Evolutionary conservation across 1,140 invertebrate genomes (phyloP).

Genomic region (Ips nitidus): DNA sequence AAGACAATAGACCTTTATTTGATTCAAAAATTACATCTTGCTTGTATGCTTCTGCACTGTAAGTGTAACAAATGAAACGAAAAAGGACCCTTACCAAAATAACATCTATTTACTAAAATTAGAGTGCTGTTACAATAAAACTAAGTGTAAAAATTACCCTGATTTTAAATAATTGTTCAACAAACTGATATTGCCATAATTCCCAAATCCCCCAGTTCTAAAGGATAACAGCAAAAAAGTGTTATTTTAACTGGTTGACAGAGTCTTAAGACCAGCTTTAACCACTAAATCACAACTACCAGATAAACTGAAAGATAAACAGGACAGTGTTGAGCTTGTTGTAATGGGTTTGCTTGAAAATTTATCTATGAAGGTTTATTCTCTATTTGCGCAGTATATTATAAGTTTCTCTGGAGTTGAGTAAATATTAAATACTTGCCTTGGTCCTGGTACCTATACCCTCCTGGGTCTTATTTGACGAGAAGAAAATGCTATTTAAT

Average conservation of each 20-base stretch:
- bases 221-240: background rate
- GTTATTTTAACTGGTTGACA: conserved; percentile 2
- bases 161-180: too few species aligned
- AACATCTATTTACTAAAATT: too few species aligned
- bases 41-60: too few species aligned
- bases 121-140: too few species aligned
- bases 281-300: background rate
- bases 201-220: too few species aligned
- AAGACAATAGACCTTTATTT: too few species aligned
- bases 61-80: too few species aligned
- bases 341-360: background rate
- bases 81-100: too few species aligned
- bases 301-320: conserved; percentile 6
- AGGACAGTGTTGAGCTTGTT: background rate
- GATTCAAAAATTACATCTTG: too few species aligned
- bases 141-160: too few species aligned
- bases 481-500: conserved; percentile 2
- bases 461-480: background rate
- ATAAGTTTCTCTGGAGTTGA: background rate
- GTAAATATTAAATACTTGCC: background rate
- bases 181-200: too few species aligned
- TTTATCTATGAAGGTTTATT: background rate
- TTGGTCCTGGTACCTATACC: background rate
- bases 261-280: background rate
- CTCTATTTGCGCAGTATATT: background rate